These are phyloP conservation scores for Caenorhabditis brenneri DNA, from an alignment of 1,140 invertebrate genomes.

Conservation along the genomic window DNA sequence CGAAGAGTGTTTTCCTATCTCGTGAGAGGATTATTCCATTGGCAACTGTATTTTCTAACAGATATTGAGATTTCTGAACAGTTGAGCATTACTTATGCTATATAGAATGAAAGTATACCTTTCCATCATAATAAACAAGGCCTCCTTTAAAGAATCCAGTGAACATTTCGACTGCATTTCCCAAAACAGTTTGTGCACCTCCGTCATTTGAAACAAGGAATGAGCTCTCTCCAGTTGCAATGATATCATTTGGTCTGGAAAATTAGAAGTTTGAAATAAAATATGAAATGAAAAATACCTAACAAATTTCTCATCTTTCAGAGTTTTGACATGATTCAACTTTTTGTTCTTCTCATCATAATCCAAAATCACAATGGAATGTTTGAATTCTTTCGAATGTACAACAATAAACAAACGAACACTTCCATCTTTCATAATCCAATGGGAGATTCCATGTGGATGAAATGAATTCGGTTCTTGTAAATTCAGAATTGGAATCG, in stretches of 20 bases:
- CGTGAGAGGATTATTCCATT: conserved; percentile 6
- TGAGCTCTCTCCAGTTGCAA: conserved; percentile 19
- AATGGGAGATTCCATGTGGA: conserved; percentile 31
- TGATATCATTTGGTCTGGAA: conserved; percentile 13
- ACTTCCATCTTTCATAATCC: conserved; percentile 2
- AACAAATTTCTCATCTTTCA: conserved; percentile 4
- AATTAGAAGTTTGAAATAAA: no score
- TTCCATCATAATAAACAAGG: background rate
- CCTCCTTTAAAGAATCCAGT: conserved; percentile 1
- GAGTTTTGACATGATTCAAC: background rate
- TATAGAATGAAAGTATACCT: no score
- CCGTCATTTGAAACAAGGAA: conserved; percentile 14
- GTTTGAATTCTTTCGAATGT: background rate
- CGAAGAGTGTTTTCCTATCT: conserved; percentile 16
- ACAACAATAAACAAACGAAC: conserved; percentile 13
- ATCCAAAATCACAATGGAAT: conserved; percentile 16
- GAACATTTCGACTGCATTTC: conserved; percentile 2
- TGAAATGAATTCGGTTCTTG: background rate
- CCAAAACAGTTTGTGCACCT: background rate
- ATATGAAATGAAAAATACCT: background rate
- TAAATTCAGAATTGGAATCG: conserved; percentile 21
- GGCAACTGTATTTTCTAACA: background rate
- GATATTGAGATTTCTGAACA: background rate
- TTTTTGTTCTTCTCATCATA: background rate
- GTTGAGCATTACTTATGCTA: background rate